Base-by-base conservation (phyloP, 92 coral and sea anemone genomes). In the Epizoanthus ramosus region DNA sequence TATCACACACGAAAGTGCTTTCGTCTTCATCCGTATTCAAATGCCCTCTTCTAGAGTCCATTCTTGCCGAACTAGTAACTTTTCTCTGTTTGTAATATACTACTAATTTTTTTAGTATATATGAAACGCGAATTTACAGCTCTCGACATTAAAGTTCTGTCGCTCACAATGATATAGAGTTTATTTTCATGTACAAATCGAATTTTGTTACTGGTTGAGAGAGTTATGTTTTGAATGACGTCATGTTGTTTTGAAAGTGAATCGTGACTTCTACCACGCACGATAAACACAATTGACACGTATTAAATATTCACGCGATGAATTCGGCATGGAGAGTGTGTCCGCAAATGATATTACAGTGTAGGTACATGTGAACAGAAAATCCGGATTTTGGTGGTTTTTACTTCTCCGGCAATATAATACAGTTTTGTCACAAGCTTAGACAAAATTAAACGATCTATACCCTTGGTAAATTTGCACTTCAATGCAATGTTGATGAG, bases 211-310 rank as follows among this genome's bases (percentile, higher is more conserved):
- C 33, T 64, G 13, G 69, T 9, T 33, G 0, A 12, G 2, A 33
- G 6, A 64, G 33, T 1, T 24, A 63, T 64, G 54, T 10, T 24
- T 64, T 28, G 39, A 10, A 64, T 64, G 69, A 64, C 69, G 69
- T 64, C 12, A 64, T 64, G 39, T 64, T 64, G 18, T 64, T 64
- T 64, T 25, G 69, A 64, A 64, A 64, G 39, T 64, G 69, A 24
- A 25, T 10, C 69, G 69, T 64, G 69, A 24, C 69, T 64, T 47
- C 15, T 16, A 5, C 68, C 68, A 63, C 35, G 35, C 31, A 63
- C 54, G 54, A 47, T 47, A 47, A 9, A 47, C 14, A 8, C 5
- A 28, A 28, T 28, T 28, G 43, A 6, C 43, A 47, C 2, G 12
- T 47, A 4, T 7, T 7, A 12, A 0, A 47, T 47, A 47, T 47